Evolutionary conservation across 64 coral and sea anemone genomes (phyloP).

Genomic region (Dendronephthya gigantea): DNA sequence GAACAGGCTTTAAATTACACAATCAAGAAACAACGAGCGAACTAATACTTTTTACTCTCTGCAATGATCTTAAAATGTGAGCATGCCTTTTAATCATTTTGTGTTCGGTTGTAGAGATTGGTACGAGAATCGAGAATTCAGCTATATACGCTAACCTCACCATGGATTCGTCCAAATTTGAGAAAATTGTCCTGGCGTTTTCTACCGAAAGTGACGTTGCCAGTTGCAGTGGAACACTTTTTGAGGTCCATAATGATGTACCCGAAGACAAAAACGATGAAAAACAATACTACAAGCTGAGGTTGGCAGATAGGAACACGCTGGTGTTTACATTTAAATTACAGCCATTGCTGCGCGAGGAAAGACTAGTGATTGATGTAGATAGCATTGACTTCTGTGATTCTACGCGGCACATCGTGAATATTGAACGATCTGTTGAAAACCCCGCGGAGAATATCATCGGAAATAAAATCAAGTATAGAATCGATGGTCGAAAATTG

Average conservation of each 20-base stretch:
- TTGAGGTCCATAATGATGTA: not conserved
- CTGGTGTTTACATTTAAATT: not conserved
- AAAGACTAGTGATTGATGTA: not conserved
- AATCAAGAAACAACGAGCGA: no score
- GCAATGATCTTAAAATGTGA: no score
- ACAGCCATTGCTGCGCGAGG: not conserved
- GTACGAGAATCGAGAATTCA: not conserved
- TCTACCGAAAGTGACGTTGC: not conserved
- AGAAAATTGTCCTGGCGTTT: constrained; percentile 7
- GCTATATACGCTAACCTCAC: not conserved
- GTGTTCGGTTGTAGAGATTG: not conserved
- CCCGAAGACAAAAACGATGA: no score
- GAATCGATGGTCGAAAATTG: not conserved
- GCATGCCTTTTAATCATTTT: not conserved
- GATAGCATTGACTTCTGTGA: not conserved
- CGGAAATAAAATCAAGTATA: not conserved
- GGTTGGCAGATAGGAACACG: not conserved
- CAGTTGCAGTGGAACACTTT: not conserved
- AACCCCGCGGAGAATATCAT: no score
- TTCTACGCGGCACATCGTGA: not conserved
- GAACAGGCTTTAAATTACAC: no score
- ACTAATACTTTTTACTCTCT: not conserved
- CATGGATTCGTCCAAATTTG: not conserved
- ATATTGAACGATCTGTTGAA: not conserved
- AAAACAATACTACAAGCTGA: not conserved